Percentiles rank a stretch among this genome's conserved stretches.
Evolutionary conservation across 2,888 invertebrate species (phyloP).

Genomic region (Leptinotarsa tumamoca): DNA sequence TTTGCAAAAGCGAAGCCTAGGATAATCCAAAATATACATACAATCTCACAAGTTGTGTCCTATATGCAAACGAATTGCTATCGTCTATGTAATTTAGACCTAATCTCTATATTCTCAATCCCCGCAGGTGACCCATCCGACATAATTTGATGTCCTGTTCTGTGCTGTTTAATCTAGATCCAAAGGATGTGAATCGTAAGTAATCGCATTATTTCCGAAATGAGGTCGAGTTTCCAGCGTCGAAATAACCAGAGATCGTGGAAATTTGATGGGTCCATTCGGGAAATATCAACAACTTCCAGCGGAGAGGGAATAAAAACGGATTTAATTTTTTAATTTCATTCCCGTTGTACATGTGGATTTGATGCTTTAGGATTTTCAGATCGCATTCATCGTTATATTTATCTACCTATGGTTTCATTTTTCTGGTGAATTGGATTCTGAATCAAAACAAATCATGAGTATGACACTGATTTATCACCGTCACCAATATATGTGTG

Average conservation of each 20-base stretch:
- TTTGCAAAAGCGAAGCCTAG: background rate
- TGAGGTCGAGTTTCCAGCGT: background rate
- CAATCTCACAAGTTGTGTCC: background rate
- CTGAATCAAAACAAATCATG: too few relatives aligned
- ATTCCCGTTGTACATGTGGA: background rate
- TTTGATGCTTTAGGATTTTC: too few relatives aligned
- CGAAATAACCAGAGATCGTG: background rate
- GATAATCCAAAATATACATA: constrained; percentile 1
- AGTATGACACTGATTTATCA: too few relatives aligned
- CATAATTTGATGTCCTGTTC: constrained; percentile 8
- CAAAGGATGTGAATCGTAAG: background rate
- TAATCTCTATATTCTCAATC: constrained; percentile 4
- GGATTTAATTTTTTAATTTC: background rate
- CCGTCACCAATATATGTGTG: too few relatives aligned
- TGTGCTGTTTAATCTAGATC: constrained; percentile 1
- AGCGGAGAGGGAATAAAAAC: background rate
- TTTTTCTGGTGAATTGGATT: too few relatives aligned
- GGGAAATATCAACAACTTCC: background rate
- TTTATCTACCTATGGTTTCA: too few relatives aligned
- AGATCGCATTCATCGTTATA: too few relatives aligned
- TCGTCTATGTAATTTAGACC: constrained; percentile 1
- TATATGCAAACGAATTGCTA: background rate
- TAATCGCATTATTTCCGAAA: constrained; percentile 2
- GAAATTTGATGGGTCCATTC: background rate
- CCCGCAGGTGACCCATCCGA: constrained; percentile 7